Base-by-base conservation (phyloP, 2,797 vertebrate genomes). In the Cichlasoma orientale region DNA sequence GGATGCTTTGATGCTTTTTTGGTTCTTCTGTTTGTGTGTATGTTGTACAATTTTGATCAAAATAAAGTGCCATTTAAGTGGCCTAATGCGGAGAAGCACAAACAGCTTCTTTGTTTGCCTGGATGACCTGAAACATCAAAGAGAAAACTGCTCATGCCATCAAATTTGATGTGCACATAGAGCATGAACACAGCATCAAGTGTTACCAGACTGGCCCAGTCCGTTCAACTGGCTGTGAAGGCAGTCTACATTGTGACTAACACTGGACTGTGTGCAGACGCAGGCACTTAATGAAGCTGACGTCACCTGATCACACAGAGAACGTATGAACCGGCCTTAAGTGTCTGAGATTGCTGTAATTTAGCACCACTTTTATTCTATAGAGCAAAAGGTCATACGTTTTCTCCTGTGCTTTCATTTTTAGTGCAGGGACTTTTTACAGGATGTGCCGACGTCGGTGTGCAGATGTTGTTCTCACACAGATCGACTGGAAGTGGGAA, bases 151-250 rank as follows among this genome's bases (percentile, higher is more conserved):
- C 19, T 47, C 19, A 53, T 53, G 27, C 9, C 23, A 12, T 10
- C 23, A 3, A 66, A 2, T 47, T 29, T 13, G 25, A 68, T 29
- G 3, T 47, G 61, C 14, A 47, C 19, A 1, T 27, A 0, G 23
- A 44, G 14, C 1, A 47, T 0, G 1, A 8, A 41, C 0, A 25
- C 0, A 63, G 41, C 0, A 8, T 25, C 58, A n/a, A 18, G 21
- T 18, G 44, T 44, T 44, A 1, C 21, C 21, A 25, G 1, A 44
- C 38, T 47, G 38, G 38, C 14, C 0, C 38, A 19, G 38, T 18
- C 41, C 18, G 41, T 7, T 27, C 61, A 36, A 5, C 23, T 0
- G 3, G 27, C 7, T 13, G 61, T 29, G 25, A 68, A 68, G 2
- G 25, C 25, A 2, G 10, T 50, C 18, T 44, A 50, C 41, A 68